A percentile compares a stretch with the other conserved stretches of the same genome.
phyloP scores from a whole-genome alignment of 2,797 vertebrate genomes.

The Australoheros facetus region DNA sequence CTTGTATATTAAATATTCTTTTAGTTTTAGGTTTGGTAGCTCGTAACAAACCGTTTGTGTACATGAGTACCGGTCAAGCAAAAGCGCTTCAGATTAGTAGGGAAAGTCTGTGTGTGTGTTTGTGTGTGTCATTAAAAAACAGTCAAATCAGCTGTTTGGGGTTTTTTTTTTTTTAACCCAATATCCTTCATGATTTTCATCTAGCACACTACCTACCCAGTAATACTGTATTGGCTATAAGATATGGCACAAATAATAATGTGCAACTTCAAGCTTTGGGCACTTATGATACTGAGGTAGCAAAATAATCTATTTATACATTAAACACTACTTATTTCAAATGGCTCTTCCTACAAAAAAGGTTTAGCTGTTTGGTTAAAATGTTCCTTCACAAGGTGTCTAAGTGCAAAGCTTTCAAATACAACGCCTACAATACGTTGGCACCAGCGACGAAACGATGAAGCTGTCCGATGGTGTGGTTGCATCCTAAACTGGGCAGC shows the following conservation, averaged over 20 bases:
- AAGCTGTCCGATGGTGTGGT: slow-evolving; percentile 28
- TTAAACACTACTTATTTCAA: slow-evolving; percentile 41
- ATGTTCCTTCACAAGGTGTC: slow-evolving; percentile 16
- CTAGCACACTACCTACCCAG: slow-evolving; percentile 42
- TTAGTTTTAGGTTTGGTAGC: neutral
- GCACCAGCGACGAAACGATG: slow-evolving; percentile 55
- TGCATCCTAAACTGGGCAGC: slow-evolving; percentile 43
- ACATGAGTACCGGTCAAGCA: slow-evolving; percentile 1
- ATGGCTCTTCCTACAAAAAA: slow-evolving; percentile 47
- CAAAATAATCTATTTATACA: slow-evolving; percentile 70
- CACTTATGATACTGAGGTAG: slow-evolving; percentile 90
- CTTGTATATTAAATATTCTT: slow-evolving; percentile 1
- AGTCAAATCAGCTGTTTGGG: neutral
- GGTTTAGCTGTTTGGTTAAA: slow-evolving; percentile 39
- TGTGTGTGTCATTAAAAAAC: slow-evolving; percentile 2
- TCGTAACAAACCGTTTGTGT: neutral
- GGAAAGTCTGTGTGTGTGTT: slow-evolving; percentile 17
- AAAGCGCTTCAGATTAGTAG: slow-evolving; percentile 21
- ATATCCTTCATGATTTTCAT: slow-evolving; percentile 41
- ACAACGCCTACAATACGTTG: slow-evolving; percentile 62
- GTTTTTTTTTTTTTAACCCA: neutral
- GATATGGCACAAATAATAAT: slow-evolving; percentile 73
- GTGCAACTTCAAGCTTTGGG: slow-evolving; percentile 77
- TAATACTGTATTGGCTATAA: slow-evolving; percentile 54
- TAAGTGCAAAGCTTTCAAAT: slow-evolving; percentile 31